These are phyloP conservation scores for Chlorocebus sabaeus DNA, from an alignment of 2,113 vertebrate species.

Conservation along the genomic window DNA sequence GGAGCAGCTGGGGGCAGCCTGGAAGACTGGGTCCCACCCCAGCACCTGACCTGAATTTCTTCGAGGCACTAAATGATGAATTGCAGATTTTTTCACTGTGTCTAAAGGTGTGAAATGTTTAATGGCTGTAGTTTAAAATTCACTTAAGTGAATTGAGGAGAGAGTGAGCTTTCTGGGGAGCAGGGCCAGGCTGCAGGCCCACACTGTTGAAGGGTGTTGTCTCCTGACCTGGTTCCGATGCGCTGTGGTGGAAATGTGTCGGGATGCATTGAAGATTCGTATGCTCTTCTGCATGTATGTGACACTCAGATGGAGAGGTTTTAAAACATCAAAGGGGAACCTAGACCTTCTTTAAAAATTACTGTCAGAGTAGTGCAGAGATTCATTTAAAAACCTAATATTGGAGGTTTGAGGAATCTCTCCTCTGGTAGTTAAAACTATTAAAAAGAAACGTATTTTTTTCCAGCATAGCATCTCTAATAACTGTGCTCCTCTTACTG, in stretches of 20 bases:
- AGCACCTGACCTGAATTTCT: background rate
- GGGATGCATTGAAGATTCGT: too few species aligned
- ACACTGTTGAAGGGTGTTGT: background rate
- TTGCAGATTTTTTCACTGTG: background rate
- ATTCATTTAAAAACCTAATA: background rate
- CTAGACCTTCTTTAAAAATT: background rate
- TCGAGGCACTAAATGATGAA: conserved; percentile 38
- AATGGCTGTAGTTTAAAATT: background rate
- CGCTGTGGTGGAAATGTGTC: background rate
- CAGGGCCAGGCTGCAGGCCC: background rate
- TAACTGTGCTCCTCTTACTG: accelerated
- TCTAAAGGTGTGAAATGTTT: background rate
- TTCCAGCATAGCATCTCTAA: background rate
- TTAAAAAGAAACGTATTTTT: background rate
- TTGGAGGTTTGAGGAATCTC: background rate
- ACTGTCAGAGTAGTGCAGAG: too few species aligned
- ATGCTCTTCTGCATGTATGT: background rate
- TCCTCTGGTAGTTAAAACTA: background rate
- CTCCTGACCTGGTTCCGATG: accelerated
- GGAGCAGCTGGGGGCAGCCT: background rate
- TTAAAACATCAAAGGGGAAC: background rate
- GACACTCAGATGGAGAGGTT: background rate
- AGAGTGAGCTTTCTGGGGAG: background rate
- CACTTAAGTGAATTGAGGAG: background rate
- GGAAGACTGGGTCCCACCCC: too few species aligned